These are phyloP conservation scores for Gymnoscelis rufifasciata DNA, from an alignment of 2,888 invertebrate genomes.

Conservation along the genomic window DNA sequence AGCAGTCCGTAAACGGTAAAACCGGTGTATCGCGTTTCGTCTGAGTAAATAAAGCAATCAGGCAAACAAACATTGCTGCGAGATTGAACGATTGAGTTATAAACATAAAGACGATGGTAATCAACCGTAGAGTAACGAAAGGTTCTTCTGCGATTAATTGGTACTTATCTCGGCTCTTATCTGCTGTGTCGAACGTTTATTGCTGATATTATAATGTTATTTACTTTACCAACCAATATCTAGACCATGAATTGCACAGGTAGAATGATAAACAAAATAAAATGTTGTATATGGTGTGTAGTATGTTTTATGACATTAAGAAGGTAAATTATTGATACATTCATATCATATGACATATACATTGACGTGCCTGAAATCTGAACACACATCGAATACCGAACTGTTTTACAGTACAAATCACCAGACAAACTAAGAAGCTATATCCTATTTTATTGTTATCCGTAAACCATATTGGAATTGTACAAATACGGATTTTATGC, in stretches of 20 bases:
- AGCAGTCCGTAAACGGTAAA: conserved; percentile 11
- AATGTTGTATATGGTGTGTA: too few species aligned
- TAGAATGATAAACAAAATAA: too few species aligned
- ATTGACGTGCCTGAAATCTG: too few species aligned
- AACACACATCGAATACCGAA: too few species aligned
- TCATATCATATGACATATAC: too few species aligned
- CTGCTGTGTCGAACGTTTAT: conserved; percentile 30
- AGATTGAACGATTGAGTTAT: conserved; percentile 23
- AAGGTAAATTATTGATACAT: too few species aligned
- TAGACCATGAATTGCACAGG: too few species aligned
- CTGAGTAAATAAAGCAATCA: conserved; percentile 17
- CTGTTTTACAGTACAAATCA: too few species aligned
- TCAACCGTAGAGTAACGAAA: conserved; percentile 18
- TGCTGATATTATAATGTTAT: conserved; percentile 6
- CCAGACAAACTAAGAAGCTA: too few species aligned
- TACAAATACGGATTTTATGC: conserved; percentile 16
- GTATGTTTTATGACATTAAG: too few species aligned
- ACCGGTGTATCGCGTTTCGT: conserved; percentile 14
- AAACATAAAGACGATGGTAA: conserved; percentile 14
- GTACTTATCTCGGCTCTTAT: conserved; percentile 33
- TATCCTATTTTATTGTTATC: conserved; percentile 5
- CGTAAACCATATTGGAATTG: conserved; percentile 16
- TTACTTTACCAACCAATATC: too few species aligned
- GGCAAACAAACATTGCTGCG: conserved; percentile 20
- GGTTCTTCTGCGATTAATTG: conserved; percentile 20